A percentile compares a stretch with the other conserved stretches of the same genome.
These are phyloP conservation scores for Sternotherus odoratus DNA, from an alignment of 2,797 vertebrate genomes.

Conservation along the genomic window DNA sequence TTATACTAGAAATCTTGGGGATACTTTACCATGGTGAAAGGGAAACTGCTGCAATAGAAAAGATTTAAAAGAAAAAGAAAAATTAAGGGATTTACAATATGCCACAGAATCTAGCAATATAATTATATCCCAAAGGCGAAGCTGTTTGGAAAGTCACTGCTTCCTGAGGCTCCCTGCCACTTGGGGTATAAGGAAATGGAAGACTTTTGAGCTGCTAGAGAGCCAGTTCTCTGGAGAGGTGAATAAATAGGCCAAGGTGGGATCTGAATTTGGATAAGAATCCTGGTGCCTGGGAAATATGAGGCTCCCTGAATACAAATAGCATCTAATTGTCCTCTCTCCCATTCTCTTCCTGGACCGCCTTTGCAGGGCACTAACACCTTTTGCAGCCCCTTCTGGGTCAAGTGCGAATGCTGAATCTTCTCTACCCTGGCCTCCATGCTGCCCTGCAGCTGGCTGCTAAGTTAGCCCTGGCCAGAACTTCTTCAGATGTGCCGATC, in stretches of 20 bases:
- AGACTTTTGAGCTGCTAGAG: neutral
- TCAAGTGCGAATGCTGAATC: neutral
- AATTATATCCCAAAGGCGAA: neutral
- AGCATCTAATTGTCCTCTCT: neutral
- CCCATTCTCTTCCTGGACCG: neutral
- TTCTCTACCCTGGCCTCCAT: neutral
- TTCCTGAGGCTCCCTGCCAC: neutral
- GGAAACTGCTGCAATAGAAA: neutral
- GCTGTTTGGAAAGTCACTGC: neutral
- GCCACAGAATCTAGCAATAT: neutral
- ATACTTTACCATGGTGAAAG: neutral
- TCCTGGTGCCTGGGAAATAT: too few relatives aligned
- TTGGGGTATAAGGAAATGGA: fast-evolving
- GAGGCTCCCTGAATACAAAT: too few relatives aligned
- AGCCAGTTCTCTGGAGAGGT: neutral
- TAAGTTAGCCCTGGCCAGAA: neutral
- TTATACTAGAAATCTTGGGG: neutral
- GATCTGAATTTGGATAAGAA: too few relatives aligned
- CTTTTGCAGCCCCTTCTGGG: neutral
- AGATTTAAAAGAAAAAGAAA: neutral
- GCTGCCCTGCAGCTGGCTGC: too few relatives aligned
- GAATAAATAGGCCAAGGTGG: neutral
- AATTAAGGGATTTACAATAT: neutral
- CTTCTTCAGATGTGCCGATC: neutral
- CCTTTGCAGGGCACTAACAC: neutral